These are phyloP conservation scores for Gadus chalcogrammus DNA, from an alignment of 2,113 vertebrate genomes.

Conservation along the genomic window DNA sequence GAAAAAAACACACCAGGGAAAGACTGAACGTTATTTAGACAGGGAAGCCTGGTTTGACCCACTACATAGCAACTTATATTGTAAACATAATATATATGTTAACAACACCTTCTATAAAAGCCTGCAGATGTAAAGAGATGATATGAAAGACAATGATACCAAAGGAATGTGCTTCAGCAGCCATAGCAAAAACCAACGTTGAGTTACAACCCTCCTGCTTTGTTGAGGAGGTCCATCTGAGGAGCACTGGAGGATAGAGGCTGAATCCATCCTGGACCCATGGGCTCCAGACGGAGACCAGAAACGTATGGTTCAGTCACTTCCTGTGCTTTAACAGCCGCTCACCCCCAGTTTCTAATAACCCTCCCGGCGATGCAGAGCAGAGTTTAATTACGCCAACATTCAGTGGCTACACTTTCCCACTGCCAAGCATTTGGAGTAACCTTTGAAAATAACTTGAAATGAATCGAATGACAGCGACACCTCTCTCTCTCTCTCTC, in stretches of 20 bases:
- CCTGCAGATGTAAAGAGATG: constrained; percentile 6
- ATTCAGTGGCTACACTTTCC: too few species aligned
- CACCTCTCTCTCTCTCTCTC: too few species aligned
- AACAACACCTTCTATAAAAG: too few species aligned
- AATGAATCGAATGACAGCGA: constrained; percentile 27
- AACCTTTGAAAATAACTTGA: constrained; percentile 47
- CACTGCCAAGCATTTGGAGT: constrained; percentile 29
- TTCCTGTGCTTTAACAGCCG: constrained; percentile 28
- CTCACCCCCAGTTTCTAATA: constrained; percentile 39
- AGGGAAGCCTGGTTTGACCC: constrained; percentile 1
- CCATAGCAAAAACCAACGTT: too few species aligned
- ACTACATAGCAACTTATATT: too few species aligned
- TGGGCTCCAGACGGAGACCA: too few species aligned
- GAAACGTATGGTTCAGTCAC: too few species aligned
- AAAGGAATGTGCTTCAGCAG: neutral
- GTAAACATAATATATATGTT: constrained; percentile 30
- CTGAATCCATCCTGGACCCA: too few species aligned
- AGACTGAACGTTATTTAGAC: neutral
- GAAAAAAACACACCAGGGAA: constrained; percentile 56
- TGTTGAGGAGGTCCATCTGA: constrained; percentile 17
- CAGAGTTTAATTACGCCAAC: constrained; percentile 3
- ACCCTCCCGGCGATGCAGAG: constrained; percentile 45
- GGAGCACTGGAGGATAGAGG: constrained; percentile 1
- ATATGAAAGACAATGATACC: constrained; percentile 21
- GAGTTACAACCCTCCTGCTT: too few species aligned